phyloP scores from a whole-genome alignment of 2,797 vertebrate genomes.

The Sebastiscus albofasciatus region DNA sequence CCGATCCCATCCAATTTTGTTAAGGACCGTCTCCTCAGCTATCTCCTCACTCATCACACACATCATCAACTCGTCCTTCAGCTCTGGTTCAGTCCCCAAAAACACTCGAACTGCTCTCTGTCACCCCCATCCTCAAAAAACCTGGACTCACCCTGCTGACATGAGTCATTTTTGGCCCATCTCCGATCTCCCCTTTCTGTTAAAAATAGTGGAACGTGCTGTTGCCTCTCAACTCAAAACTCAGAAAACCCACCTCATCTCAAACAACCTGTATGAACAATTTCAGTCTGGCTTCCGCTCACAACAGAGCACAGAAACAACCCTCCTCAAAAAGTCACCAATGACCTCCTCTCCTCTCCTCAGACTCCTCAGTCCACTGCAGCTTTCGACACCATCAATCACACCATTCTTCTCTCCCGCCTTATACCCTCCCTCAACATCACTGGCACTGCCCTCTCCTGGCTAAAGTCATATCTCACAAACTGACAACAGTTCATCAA shows the following conservation, averaged over 20 bases:
- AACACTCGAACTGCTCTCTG: neutral
- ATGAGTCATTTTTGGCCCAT: neutral
- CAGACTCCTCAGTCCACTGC: neutral
- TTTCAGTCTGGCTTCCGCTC: neutral
- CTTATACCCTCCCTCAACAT: neutral
- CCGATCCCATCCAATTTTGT: too few relatives aligned
- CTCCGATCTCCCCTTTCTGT: neutral
- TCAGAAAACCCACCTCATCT: neutral
- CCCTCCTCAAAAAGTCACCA: neutral
- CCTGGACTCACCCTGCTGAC: neutral
- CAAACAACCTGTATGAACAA: neutral
- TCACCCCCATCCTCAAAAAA: neutral
- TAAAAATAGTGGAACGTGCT: neutral
- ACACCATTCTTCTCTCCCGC: neutral
- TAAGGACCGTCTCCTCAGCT: neutral
- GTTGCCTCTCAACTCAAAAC: neutral
- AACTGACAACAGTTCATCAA: conserved; percentile 9
- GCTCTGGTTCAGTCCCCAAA: neutral
- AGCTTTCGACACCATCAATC: neutral
- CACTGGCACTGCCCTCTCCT: neutral
- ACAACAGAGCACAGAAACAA: neutral
- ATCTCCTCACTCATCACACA: neutral
- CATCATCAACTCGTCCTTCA: neutral
- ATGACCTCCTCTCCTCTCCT: neutral
- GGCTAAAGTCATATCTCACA: conserved; percentile 5